Evolutionary conservation across 2,113 vertebrate genomes (phyloP).

Genomic region (Probosciger aterrimus): DNA sequence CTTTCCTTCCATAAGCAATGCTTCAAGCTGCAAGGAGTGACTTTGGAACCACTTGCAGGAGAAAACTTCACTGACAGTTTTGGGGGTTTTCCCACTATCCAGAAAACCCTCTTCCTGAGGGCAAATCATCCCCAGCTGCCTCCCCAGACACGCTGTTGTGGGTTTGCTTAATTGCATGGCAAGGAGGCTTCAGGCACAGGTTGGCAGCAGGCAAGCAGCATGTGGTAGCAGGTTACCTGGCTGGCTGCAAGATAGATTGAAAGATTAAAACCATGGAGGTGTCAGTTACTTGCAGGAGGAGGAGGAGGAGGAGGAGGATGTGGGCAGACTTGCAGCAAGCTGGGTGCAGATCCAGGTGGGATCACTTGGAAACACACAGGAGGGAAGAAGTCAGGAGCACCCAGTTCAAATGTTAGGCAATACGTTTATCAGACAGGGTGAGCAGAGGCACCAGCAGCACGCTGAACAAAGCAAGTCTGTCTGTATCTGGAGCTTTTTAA

Average conservation of each 20-base stretch:
- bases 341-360: background rate
- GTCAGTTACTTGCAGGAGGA: background rate
- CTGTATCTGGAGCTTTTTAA: conserved; percentile 14
- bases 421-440: background rate
- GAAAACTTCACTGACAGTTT: background rate
- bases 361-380: background rate
- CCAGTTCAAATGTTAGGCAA: rapidly evolving
- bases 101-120: background rate
- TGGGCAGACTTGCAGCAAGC: background rate
- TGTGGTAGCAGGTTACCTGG: background rate
- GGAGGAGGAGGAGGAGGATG: background rate
- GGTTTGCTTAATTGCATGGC: background rate
- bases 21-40: background rate
- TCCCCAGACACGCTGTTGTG: background rate
- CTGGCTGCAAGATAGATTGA: background rate
- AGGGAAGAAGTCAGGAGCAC: background rate
- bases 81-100: background rate
- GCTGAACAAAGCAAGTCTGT: background rate
- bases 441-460: background rate
- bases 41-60: background rate
- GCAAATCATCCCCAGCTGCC: background rate
- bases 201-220: background rate
- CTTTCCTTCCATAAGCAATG: too few species aligned
- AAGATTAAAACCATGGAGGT: background rate
- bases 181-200: background rate